phyloP scores from a whole-genome alignment of 2,888 invertebrate species.

The Cecidostiba fungosa region DNA sequence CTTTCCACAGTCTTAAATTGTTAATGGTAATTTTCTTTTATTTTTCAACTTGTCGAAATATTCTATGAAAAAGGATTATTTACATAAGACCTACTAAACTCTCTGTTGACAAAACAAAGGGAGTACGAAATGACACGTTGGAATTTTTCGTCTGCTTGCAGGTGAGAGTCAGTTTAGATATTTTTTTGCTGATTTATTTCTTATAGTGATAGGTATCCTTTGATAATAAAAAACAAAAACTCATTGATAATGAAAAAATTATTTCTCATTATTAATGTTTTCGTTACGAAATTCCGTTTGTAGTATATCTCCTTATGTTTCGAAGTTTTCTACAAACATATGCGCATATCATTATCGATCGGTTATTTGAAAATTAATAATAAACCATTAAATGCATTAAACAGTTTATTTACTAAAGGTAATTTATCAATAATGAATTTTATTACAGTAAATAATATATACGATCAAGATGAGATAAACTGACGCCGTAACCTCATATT shows the following conservation, averaged over 20 bases:
- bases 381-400: neutral
- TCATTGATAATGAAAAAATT: too few species aligned
- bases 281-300: too few species aligned
- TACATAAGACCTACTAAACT: too few species aligned
- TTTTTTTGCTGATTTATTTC: neutral
- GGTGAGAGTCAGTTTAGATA: neutral
- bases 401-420: neutral
- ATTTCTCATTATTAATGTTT: too few species aligned
- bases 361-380: neutral
- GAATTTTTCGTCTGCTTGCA: neutral
- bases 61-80: too few species aligned
- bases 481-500: neutral
- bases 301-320: too few species aligned
- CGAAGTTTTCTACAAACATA: neutral
- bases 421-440: neutral
- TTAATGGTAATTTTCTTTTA: neutral
- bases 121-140: neutral
- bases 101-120: neutral
- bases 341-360: neutral
- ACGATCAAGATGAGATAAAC: neutral
- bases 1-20: too few species aligned
- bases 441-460: neutral
- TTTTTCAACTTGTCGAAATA: neutral
- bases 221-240: too few species aligned
- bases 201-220: too few species aligned